phyloP scores from a whole-genome alignment of 1,140 invertebrate genomes.

The Brachionus paranguensis region DNA sequence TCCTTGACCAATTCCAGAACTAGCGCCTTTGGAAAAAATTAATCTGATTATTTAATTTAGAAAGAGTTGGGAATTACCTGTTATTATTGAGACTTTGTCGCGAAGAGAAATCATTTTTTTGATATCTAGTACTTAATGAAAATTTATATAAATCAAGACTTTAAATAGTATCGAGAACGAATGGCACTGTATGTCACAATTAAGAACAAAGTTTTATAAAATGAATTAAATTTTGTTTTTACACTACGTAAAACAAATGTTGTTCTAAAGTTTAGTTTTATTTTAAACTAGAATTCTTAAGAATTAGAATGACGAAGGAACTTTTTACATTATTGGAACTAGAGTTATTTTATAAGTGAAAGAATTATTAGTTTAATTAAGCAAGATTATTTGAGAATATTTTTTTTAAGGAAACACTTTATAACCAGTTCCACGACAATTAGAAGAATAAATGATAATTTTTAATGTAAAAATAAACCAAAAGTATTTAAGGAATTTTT shows the following conservation, averaged over 20 bases:
- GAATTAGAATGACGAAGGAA: not conserved
- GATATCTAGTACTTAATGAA: not conserved
- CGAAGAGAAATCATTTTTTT: not conserved
- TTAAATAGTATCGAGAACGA: not conserved
- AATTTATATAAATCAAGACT: not conserved
- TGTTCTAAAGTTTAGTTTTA: not conserved
- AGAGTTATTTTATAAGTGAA: not conserved
- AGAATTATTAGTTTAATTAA: not conserved
- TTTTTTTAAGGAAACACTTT: no score
- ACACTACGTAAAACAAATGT: not conserved
- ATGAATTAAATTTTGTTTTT: not conserved
- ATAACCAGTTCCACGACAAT: no score
- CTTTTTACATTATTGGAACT: not conserved
- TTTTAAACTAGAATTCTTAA: not conserved
- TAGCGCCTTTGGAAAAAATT: conserved; percentile 60
- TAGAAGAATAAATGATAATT: no score
- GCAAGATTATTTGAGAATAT: no score
- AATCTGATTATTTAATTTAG: not conserved
- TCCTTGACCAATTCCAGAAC: conserved; percentile 76
- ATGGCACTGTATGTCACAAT: not conserved
- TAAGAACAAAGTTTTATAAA: not conserved
- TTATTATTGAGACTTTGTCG: conserved; percentile 23
- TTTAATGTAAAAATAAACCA: no score
- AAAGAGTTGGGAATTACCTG: not conserved
- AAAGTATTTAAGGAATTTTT: no score